Percentiles rank a stretch among this genome's conserved stretches.
Evolutionary conservation across 2,113 vertebrate species (phyloP).

Genomic region (Nothobranchius kuhntae): DNA sequence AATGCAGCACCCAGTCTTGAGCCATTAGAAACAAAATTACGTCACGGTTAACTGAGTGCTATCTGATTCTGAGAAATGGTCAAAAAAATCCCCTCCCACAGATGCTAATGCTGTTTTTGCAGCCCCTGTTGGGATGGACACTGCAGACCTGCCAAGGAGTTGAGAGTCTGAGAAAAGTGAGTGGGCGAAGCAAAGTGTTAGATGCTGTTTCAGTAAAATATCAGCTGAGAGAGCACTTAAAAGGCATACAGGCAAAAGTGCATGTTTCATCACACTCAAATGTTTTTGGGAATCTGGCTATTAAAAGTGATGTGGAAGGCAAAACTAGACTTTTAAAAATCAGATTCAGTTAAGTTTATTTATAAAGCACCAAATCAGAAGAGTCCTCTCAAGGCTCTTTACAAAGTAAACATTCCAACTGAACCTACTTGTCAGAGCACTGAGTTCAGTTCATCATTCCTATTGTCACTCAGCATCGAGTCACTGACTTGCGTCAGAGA

Average conservation of each 20-base stretch:
- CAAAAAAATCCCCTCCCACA: constrained; percentile 62
- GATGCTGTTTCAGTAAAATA: constrained; percentile 37
- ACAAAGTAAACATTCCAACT: too few species aligned
- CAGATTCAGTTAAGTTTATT: too few species aligned
- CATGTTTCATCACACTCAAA: too few species aligned
- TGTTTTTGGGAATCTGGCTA: too few species aligned
- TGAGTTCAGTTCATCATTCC: too few species aligned
- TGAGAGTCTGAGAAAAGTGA: constrained; percentile 53
- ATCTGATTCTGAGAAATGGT: constrained; percentile 71
- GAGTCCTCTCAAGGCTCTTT: too few species aligned
- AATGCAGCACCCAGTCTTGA: constrained; percentile 36
- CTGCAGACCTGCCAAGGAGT: constrained; percentile 55
- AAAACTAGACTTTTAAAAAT: too few species aligned
- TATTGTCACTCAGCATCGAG: too few species aligned
- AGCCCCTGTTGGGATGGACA: constrained; percentile 55
- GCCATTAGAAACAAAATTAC: constrained; percentile 73
- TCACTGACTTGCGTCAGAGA: too few species aligned
- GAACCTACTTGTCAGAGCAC: too few species aligned
- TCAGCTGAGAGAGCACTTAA: constrained; percentile 33
- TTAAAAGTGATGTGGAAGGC: not conserved
- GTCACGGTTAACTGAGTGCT: constrained; percentile 61
- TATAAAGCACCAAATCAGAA: too few species aligned
- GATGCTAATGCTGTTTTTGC: constrained; percentile 67
- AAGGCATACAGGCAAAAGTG: constrained; percentile 5
- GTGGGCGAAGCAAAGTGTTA: constrained; percentile 41